Conservation (phyloP, 2,888 invertebrate species). For the Lasioglossum oenotherae region DNA sequence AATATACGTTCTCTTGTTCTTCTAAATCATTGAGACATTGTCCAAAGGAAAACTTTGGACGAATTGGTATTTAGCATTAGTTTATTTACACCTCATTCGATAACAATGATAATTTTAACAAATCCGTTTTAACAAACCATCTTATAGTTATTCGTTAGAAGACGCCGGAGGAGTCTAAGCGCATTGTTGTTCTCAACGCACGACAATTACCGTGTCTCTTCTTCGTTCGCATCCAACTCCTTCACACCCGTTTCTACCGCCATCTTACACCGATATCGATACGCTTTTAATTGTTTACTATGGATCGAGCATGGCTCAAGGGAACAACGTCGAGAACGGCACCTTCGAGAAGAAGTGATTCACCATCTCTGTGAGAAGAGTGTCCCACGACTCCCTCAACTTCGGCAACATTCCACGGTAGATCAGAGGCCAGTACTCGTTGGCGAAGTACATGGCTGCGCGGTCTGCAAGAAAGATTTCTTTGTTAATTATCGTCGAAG, state of each 20-base stretch:
- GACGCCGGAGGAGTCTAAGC: not conserved
- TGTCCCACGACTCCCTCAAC: constrained; percentile 86
- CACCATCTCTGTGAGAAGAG: constrained; percentile 85
- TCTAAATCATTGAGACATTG: too few species aligned
- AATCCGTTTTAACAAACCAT: constrained; percentile 9
- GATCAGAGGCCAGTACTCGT: constrained; percentile 87
- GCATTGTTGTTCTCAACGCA: constrained; percentile 9
- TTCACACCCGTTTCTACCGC: not conserved
- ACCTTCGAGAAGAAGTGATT: constrained; percentile 85
- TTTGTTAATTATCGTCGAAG: not conserved
- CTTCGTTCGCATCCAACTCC: not conserved
- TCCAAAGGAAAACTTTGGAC: not conserved
- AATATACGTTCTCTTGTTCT: not conserved
- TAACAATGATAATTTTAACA: constrained; percentile 24
- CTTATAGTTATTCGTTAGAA: not conserved
- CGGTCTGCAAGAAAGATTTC: constrained; percentile 84
- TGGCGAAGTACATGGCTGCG: constrained; percentile 86
- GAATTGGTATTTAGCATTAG: constrained; percentile 16
- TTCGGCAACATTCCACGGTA: constrained; percentile 87
- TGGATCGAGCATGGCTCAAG: constrained; percentile 57
- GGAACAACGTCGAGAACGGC: constrained; percentile 78
- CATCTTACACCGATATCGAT: not conserved
- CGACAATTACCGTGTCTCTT: not conserved
- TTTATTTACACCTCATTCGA: constrained; percentile 45
- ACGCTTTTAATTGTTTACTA: constrained; percentile 24